Evolutionary conservation across 2,888 invertebrate genomes (phyloP), one percentile per base, ranked within the genome.

Genomic region (Zaprionus bogoriensis): DNA sequence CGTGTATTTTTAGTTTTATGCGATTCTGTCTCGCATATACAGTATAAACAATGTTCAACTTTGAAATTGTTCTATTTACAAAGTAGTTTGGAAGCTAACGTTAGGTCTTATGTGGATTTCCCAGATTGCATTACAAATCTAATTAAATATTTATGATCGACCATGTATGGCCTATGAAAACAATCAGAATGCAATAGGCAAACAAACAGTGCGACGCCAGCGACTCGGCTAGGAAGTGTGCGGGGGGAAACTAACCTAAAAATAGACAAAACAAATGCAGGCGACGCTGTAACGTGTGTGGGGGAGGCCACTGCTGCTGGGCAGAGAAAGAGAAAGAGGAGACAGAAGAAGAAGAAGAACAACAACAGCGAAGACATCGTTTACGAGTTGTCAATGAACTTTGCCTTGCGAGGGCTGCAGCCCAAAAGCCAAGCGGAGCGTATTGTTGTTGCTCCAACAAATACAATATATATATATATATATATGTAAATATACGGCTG

Each of bases 361-460:
- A 17, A 51, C 10, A 22, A 9, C 36, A 20, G 39, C 25, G 27
- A 20, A 17, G 14, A 19, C 12, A 32, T 20, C 38, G 38, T 54
- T 39, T 28, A 42, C 54, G 48, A 27, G 23, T 67, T 72, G 76
- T 66, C 66, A 77, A 58, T 81, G 82, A 78, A 71, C 74, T 78
- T 60, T 57, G 23, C 32, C 44, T 42, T 30, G 41, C 10, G 32
- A 38, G 30, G 30, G 19, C 14, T n/a, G 27, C 19, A 27, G 36
- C 10, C 20, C 25, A 45, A 17, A 2, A 9, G 6, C 12, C 1
- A 20, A 12, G 46, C 27, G 25, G 12, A 19, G 38, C 32, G 20
- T 7, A 10, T 5, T 41, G 39, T 25, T 28, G 19, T n/a, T 3
- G 20, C n/a, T n/a, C 1, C 5, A 7, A 10, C 19, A 7, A 4